Conservation (phyloP, 2,888 invertebrate species). For the Sphaeridia pumilis region DNA sequence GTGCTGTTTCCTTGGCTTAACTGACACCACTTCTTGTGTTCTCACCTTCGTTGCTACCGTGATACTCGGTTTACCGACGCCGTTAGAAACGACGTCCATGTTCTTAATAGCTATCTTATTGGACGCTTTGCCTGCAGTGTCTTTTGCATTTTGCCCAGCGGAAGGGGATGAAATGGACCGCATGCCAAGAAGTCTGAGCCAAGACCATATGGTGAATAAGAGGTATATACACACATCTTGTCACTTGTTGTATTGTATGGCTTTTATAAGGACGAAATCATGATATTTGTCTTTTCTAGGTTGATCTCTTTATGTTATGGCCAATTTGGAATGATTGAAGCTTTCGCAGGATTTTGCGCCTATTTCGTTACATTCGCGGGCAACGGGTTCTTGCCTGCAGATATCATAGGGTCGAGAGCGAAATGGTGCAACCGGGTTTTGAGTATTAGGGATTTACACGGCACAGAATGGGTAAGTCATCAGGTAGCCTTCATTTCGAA, state of each 20-base stretch:
- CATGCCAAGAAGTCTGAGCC: conserved; percentile 49
- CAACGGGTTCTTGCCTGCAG: conserved; percentile 62
- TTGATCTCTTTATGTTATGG: not conserved
- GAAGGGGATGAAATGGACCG: conserved; percentile 63
- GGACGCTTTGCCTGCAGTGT: conserved; percentile 75
- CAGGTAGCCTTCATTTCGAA: too few species aligned
- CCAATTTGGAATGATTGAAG: conserved; percentile 5
- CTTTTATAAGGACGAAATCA: not conserved
- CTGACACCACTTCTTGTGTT: conserved; percentile 74
- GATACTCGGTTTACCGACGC: conserved; percentile 83
- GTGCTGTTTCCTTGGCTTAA: conserved; percentile 92
- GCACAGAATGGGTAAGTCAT: conserved; percentile 4
- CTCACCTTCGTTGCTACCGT: conserved; percentile 60
- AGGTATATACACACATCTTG: conserved; percentile 37
- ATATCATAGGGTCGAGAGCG: not conserved
- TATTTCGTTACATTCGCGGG: conserved; percentile 78
- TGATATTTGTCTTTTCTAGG: not conserved
- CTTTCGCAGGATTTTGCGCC: conserved; percentile 44
- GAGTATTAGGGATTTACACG: not conserved
- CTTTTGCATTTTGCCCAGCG: conserved; percentile 57
- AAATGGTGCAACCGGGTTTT: too few species aligned
- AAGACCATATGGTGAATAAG: conserved; percentile 56
- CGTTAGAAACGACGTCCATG: conserved; percentile 93
- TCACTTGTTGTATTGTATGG: not conserved
- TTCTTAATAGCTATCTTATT: conserved; percentile 98